Evolutionary conservation across 2,113 vertebrate species (phyloP).

Genomic region (Lontra canadensis): DNA sequence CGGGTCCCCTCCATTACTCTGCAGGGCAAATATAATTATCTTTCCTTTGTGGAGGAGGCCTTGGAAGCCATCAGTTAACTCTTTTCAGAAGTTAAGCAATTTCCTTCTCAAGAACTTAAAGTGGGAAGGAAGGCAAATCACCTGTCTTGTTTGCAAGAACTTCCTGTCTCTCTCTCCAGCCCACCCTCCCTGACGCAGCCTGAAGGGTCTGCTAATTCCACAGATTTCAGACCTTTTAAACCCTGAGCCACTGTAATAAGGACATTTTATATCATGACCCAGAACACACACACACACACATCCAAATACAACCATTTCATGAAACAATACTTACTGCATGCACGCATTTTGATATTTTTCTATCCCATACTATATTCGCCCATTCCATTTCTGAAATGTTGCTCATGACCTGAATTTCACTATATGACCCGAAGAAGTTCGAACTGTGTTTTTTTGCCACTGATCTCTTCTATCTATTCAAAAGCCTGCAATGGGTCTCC

Average conservation of each 20-base stretch:
- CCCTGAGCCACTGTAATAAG: background rate
- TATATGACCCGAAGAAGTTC: background rate
- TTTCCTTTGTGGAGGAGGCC: background rate
- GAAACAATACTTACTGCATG: background rate
- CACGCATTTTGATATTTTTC: background rate
- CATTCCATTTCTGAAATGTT: background rate
- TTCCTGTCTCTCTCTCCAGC: background rate
- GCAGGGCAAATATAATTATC: background rate
- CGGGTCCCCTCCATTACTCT: background rate
- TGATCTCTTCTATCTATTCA: background rate
- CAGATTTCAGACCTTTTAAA: background rate
- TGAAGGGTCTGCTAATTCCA: background rate
- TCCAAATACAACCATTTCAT: background rate
- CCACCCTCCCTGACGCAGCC: background rate
- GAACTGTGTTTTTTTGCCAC: background rate
- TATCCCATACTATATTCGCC: background rate
- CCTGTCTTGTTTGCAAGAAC: background rate
- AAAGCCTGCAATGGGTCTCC: background rate
- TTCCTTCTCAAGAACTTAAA: slow-evolving; percentile 50
- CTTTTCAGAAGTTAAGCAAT: slow-evolving; percentile 37
- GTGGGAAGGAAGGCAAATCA: background rate
- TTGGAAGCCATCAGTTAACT: slow-evolving; percentile 2
- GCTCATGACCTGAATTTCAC: background rate
- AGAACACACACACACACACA: background rate
- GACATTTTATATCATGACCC: background rate